Base-by-base conservation (phyloP, 1,140 invertebrate species). In the Zaprionus tsacasi region DNA sequence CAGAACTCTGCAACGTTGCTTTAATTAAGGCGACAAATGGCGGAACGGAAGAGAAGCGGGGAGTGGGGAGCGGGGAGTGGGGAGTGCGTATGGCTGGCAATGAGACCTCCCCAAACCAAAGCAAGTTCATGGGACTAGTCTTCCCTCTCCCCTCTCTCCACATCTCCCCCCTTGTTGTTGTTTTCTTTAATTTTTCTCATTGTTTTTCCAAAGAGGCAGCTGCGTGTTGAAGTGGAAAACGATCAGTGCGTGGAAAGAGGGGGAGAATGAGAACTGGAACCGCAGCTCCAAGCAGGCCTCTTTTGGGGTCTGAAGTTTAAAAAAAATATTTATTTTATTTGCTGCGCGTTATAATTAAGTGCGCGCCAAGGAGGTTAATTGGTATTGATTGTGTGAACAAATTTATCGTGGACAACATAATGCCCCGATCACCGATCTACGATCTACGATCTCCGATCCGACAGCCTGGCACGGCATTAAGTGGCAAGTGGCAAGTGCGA, bases 1-100 rank as follows among this genome's bases (percentile, higher is more conserved):
- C 45, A 43, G 56, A 71, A 63, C 81, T 79, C 63, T 73, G 68
- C 81, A 60, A 76, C 52, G 64, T 48, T 55, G 59, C 56, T 57
- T 76, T 86, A 86, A 86, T 86, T 86, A 81, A 76, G 73, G 65
- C 71, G 78, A 70, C 78, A 81, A 86, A 76, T 71, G 66, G 55
- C 13, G 21, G 25, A 59, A 55, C 52, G 52, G 25, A 45, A 15
- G 6, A 38, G 40, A 45, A 21, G n/a, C 4, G 15, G 48, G 57
- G 15, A 25, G 21, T 43, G 8, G 50, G 10, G 13, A 56, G 13
- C 36, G 13, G 0, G 25, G 40, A 6, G 27, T 21, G 33, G 38
- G 4, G 27, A 17, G 30, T 33, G n/a, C 30, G 50, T 40, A 8
- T n/a, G 25, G 13, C 13, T 21, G 40, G 10, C 27, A 45, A 25